Evolutionary conservation across 2,888 invertebrate genomes (phyloP), one percentile per base, ranked within the genome.

Genomic region (Campoplex nolae): DNA sequence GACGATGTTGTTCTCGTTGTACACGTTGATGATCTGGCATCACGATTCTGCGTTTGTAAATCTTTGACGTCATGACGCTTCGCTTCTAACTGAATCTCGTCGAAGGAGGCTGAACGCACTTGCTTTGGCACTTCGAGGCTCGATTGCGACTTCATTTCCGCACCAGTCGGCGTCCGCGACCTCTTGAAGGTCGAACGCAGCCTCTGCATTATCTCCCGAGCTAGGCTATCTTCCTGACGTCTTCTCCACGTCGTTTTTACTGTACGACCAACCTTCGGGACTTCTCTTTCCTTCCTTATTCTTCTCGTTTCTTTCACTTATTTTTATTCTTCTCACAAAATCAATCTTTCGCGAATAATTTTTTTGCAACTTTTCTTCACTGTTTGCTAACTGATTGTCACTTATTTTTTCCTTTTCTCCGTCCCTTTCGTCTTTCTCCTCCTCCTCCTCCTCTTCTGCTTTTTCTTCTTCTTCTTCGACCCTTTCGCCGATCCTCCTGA

Each of bases 71-170:
- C 95, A 86, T 96, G 95, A 83, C 97, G 96, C 91, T 97, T 97
- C 80, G 97, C 96, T 93, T 97, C 97, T 94, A 97, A 94, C 94
- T 97, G 97, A 94, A 98, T 98, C 95, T 98, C 98, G 95, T 98
- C 98, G 95, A 98, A 98, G 89, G 98, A 98, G 88, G 98, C 98
- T 88, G 98, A 98, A 91, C 98, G 97, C 92, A 98, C 97, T 96
- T 98, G 98, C 94, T 97, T 97, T 90, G 98, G 98, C 92, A 98
- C 98, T 94, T 98, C 98, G 92, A 98, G 96, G 95, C 98, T 98
- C 95, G 97, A 98, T 94, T 98, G 98, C 90, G 97, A 97, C 96
- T 98, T 98, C 98, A 98, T 98, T 95, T 98, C 98, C 93, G 97
- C 97, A 90, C 98, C 97, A 88, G 98, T 98, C 89, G 98, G 98